These are phyloP conservation scores for Dorcus hopei DNA, from an alignment of 2,888 invertebrate genomes.

Conservation along the genomic window DNA sequence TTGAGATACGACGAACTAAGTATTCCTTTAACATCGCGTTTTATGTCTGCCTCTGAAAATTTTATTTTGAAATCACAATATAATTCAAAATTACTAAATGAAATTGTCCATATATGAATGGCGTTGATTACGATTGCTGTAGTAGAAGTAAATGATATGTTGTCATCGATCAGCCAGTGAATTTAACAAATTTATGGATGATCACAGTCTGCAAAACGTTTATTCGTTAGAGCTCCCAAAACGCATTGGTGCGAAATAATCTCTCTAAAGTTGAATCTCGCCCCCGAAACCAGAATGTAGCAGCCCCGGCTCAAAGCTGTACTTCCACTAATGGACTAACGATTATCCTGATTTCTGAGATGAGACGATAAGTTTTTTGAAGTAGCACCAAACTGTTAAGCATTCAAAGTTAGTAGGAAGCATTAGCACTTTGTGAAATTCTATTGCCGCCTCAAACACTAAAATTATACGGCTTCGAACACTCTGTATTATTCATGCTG, in stretches of 20 bases:
- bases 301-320: constrained; percentile 33
- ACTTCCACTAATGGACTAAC: constrained; percentile 44
- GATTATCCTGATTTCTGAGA: constrained; percentile 44
- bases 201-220: constrained; percentile 32
- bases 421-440: constrained; percentile 27
- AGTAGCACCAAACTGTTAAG: constrained; percentile 34
- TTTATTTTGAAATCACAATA: too few relatives aligned
- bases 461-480: neutral
- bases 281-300: constrained; percentile 30
- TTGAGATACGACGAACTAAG: too few relatives aligned
- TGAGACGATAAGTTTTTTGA: constrained; percentile 35
- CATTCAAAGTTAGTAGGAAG: constrained; percentile 29
- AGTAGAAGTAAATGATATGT: too few relatives aligned
- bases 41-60: too few relatives aligned
- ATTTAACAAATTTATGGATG: constrained; percentile 29
- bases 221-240: constrained; percentile 29
- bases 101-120: too few relatives aligned
- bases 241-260: constrained; percentile 40
- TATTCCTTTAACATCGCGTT: too few relatives aligned
- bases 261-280: constrained; percentile 34
- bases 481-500: neutral
- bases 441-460: neutral
- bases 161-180: neutral
- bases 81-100: too few relatives aligned
- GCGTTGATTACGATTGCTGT: too few relatives aligned